Conservation (phyloP, 2,888 invertebrate species). For the Polydrusus pterygomalis region DNA sequence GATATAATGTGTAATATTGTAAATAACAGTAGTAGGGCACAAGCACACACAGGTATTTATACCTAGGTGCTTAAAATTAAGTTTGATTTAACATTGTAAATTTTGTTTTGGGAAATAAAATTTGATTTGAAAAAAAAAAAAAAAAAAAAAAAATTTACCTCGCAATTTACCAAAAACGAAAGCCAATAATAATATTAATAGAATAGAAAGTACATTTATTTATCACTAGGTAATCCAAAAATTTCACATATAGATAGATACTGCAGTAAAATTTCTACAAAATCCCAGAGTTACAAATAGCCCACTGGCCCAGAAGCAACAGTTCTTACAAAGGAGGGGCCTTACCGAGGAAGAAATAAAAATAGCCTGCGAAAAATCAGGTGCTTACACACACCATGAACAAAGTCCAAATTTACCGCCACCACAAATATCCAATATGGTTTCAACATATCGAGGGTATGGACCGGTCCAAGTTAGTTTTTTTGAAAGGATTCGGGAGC, state of each 20-base stretch:
- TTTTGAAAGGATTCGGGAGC: slow-evolving; percentile 78
- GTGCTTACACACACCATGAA: slow-evolving; percentile 68
- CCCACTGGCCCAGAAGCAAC: slow-evolving; percentile 85
- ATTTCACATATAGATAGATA: slow-evolving; percentile 78
- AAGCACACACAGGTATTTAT: too few relatives aligned
- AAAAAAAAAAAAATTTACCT: too few relatives aligned
- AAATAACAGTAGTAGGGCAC: too few relatives aligned
- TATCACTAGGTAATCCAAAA: too few relatives aligned
- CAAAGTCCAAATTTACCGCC: slow-evolving; percentile 62
- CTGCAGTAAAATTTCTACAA: slow-evolving; percentile 89
- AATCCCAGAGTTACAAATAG: slow-evolving; percentile 89
- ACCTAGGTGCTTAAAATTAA: too few relatives aligned
- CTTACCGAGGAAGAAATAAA: slow-evolving; percentile 84
- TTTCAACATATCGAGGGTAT: slow-evolving; percentile 51
- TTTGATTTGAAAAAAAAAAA: too few relatives aligned
- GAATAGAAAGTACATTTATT: too few relatives aligned
- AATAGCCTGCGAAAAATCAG: slow-evolving; percentile 82
- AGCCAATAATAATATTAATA: too few relatives aligned
- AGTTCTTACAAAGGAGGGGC: slow-evolving; percentile 86
- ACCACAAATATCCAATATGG: slow-evolving; percentile 37
- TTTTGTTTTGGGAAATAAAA: too few relatives aligned
- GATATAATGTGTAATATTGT: too few relatives aligned
- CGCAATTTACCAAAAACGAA: too few relatives aligned
- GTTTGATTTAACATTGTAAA: too few relatives aligned
- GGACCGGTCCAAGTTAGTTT: slow-evolving; percentile 68